Evolutionary conservation across 2,888 invertebrate species (phyloP), one percentile per base, ranked within the genome.

Genomic region (Sinhomidia bicolor): DNA sequence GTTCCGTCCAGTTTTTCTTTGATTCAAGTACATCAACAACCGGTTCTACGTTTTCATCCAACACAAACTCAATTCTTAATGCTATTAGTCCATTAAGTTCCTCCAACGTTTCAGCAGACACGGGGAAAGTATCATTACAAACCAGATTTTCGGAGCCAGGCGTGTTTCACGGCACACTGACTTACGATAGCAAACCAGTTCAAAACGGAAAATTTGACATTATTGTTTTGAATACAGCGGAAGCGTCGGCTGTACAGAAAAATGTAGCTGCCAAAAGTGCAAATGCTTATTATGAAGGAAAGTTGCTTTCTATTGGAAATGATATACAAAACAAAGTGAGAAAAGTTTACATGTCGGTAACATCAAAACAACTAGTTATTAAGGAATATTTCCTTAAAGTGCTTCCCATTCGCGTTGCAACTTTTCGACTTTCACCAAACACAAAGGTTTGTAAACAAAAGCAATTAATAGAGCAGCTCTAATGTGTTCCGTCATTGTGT

Each of bases 341-440:
- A 93, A 97, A 97, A 94, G 97, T 98, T 89, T 95, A 97, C 91
- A 97, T 97, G 94, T 98, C 97, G 94, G 96, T 98, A 93, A 98
- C 97, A 85, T 97, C 98, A 79, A 97, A 98, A 94, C 98, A 97
- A 94, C 95, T 99, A 92, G 97, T 97, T 86, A 95, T 99, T 93
- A 98, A 98, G 94, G 98, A 99, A 94, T 97, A 97, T 95, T 95
- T 98, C 92, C 95, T 98, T 92, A 98, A 97, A 94, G 97, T 99
- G 93, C 97, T 98, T 93, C 98, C 98, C 82, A 98, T 98, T 94
- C 95, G 98, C 92, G 95, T 98, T 92, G 97, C 96, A 89, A 97
- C 98, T 51, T 98, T 98, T 94, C 95, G 98, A 51, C 95, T 99
- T 84, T 98, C 98, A 93, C 98, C 98, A 23, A 98, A 98, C 89